Percentiles rank a stretch among this genome's conserved stretches.
phyloP scores from a whole-genome alignment of 2,888 invertebrate species.

The Drosophila prostipennis region DNA sequence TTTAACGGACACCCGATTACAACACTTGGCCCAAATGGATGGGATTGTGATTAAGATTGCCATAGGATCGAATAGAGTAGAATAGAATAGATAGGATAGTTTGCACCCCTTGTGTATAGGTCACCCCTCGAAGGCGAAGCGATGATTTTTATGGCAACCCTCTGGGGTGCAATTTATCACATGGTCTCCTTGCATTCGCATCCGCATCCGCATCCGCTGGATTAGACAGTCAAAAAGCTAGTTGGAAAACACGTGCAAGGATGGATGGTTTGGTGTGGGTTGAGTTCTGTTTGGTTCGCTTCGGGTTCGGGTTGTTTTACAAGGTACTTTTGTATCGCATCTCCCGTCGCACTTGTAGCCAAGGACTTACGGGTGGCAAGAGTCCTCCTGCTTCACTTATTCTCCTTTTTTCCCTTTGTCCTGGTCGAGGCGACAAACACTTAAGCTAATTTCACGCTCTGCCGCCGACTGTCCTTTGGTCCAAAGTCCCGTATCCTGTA shows the following conservation, averaged over 20 bases:
- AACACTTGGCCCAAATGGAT: constrained; percentile 34
- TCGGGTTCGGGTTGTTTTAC: background rate
- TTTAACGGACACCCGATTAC: constrained; percentile 41
- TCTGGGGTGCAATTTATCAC: constrained; percentile 84
- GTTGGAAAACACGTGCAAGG: constrained; percentile 59
- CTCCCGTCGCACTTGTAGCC: constrained; percentile 39
- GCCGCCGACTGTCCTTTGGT: constrained; percentile 40
- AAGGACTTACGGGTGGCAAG: constrained; percentile 21
- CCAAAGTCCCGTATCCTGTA: constrained; percentile 3
- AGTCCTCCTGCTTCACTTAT: background rate
- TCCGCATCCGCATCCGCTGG: constrained; percentile 46
- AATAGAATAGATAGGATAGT: background rate
- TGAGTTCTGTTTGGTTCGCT: background rate
- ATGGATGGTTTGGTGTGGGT: background rate
- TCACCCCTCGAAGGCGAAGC: constrained; percentile 34
- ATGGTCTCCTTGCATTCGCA: constrained; percentile 56
- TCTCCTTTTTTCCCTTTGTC: constrained; percentile 3
- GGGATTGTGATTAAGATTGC: background rate
- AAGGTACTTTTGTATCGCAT: background rate
- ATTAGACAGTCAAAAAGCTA: constrained; percentile 83
- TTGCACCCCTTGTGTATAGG: constrained; percentile 2
- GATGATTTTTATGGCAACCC: constrained; percentile 81
- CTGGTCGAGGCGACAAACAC: constrained; percentile 49
- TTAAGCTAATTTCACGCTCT: constrained; percentile 83
- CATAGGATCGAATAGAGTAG: background rate